Evolutionary conservation across 2,797 vertebrate genomes (phyloP), one percentile per base, ranked within the genome.

Genomic region (Dallia pectoralis): DNA sequence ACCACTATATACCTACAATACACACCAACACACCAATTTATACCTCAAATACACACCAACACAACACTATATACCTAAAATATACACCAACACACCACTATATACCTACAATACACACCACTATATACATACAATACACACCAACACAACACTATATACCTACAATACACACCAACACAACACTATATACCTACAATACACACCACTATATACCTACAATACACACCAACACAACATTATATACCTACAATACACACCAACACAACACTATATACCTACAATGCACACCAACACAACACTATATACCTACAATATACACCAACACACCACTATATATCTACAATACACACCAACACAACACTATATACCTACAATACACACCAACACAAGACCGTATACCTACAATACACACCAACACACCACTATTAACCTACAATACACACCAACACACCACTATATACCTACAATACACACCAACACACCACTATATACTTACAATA

Each of bases 371-470:
- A 71, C 14, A 4, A 44, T 14, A 71, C 29, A 61, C 71, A 47
- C 33, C 18, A 9, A 40, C 70, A 68, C 56, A n/a, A n/a, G n/a
- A n/a, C n/a, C n/a, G n/a, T n/a, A n/a, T n/a, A n/a, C n/a, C n/a
- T n/a, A n/a, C n/a, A n/a, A n/a, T n/a, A 68, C 67, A 53, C 67
- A 69, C 67, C 53, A 36, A 84, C 87, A 12, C 82, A 99, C 98
- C 98, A n/a, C n/a, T n/a, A n/a, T n/a, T n/a, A n/a, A n/a, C n/a
- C n/a, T n/a, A n/a, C n/a, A n/a, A n/a, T n/a, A n/a, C n/a, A n/a
- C n/a, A n/a, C n/a, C n/a, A n/a, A n/a, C n/a, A n/a, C n/a, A n/a
- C n/a, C n/a, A n/a, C n/a, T 4, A 19, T 51, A 51, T 27, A 49
- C 14, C 27, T 33, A 71, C 14, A 4, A 44, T 14, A 71, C 29